Percentiles rank a stretch among this genome's conserved stretches.
phyloP scores from a whole-genome alignment of 2,113 vertebrate species.

The Leucosticte australis region DNA sequence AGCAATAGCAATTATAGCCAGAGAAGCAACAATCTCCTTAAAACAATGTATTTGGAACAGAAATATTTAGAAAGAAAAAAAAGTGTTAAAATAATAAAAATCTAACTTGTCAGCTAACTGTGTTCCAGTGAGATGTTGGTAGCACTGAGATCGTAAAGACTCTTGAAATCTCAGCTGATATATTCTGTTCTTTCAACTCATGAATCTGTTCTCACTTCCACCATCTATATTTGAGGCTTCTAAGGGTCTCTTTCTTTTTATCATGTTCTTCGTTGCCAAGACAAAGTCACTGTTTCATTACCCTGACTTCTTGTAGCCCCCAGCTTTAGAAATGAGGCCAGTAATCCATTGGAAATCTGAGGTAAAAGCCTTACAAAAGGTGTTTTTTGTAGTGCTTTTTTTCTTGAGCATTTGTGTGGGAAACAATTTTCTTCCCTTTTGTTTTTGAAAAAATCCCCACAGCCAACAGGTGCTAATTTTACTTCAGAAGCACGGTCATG shows the following conservation, averaged over 20 bases:
- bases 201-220: neutral
- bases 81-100: slow-evolving; percentile 3
- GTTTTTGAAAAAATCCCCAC: neutral
- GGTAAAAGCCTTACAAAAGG: neutral
- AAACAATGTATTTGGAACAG: neutral
- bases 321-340: neutral
- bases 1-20: slow-evolving; percentile 17
- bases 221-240: neutral
- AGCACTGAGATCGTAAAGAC: neutral
- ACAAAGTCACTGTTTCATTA: neutral
- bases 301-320: neutral
- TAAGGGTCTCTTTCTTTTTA: neutral
- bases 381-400: neutral
- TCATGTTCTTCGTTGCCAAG: neutral
- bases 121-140: neutral
- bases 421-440: neutral
- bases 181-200: neutral
- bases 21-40: slow-evolving; percentile 22
- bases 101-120: neutral
- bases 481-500: neutral
- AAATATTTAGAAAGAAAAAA: neutral
- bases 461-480: neutral
- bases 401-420: neutral
- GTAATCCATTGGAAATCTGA: neutral
- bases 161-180: neutral